Evolutionary conservation across 2,797 vertebrate species (phyloP).

Genomic region (Malacoctenus gilli): DNA sequence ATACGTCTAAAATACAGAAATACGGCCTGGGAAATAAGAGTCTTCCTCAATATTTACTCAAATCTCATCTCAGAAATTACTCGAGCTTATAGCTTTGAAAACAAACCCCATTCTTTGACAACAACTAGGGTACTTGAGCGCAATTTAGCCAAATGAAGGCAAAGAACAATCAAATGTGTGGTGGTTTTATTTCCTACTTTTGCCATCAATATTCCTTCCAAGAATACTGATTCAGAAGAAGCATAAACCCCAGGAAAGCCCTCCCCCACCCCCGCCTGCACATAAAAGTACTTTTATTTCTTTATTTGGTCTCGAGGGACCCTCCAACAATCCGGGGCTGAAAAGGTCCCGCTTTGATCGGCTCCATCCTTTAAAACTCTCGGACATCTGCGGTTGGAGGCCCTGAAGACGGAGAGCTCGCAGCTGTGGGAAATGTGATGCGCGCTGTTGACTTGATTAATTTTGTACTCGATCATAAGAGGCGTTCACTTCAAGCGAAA

Average conservation of each 20-base stretch:
- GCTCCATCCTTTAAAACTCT: constrained; percentile 13
- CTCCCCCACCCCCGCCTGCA: no score
- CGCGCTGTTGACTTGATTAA: constrained; percentile 40
- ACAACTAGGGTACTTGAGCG: no score
- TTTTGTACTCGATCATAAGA: constrained; percentile 36
- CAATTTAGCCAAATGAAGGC: neutral
- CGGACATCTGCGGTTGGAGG: constrained; percentile 13
- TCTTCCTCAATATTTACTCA: no score
- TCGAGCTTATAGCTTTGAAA: no score
- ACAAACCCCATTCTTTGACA: no score
- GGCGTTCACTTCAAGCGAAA: constrained; percentile 27
- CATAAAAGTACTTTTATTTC: constrained; percentile 9
- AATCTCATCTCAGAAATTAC: no score
- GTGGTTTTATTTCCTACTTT: no score
- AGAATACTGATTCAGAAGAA: no score
- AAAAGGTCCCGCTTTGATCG: constrained; percentile 17
- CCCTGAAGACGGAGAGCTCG: constrained; percentile 23
- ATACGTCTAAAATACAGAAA: constrained; percentile 1
- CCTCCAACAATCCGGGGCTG: neutral
- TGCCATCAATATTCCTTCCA: no score
- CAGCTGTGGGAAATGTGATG: constrained; percentile 30
- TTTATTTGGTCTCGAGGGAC: constrained; percentile 17
- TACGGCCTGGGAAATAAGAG: no score
- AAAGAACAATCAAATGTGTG: no score
- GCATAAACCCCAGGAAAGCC: no score